Percentiles rank a stretch among this genome's conserved stretches.
Conservation (phyloP, 2,888 invertebrate species). For the Lydus trimaculatus region DNA sequence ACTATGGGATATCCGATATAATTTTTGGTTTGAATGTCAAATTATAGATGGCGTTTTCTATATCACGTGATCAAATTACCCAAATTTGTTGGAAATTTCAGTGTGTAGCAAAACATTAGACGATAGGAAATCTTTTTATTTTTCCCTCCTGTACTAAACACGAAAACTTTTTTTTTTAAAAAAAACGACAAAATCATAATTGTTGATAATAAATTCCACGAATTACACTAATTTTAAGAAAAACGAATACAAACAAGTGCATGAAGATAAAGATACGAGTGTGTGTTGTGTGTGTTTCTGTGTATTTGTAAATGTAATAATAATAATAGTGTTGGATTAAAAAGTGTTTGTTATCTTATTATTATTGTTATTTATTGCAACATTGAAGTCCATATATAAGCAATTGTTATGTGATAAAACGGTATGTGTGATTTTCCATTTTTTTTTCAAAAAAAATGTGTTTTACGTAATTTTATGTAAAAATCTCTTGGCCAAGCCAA, state of each 20-base stretch:
- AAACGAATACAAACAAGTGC: background rate
- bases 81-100: background rate
- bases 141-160: background rate
- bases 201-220: too few relatives aligned
- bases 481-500: too few relatives aligned
- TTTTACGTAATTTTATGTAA: slow-evolving; percentile 20
- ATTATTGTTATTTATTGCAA: background rate
- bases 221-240: background rate
- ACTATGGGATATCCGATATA: background rate
- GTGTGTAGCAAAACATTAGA: background rate
- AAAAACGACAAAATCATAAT: background rate
- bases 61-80: background rate
- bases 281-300: background rate
- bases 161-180: background rate
- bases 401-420: slow-evolving; percentile 30
- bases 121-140: background rate
- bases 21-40: background rate
- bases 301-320: background rate
- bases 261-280: background rate
- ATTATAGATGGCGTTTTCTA: background rate
- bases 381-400: slow-evolving; percentile 13
- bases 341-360: slow-evolving; percentile 13
- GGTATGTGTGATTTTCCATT: slow-evolving; percentile 12
- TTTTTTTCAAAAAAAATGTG: background rate
- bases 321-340: slow-evolving; percentile 17